Base-by-base conservation (phyloP, 2,113 vertebrate species). In the Mugil cephalus region DNA sequence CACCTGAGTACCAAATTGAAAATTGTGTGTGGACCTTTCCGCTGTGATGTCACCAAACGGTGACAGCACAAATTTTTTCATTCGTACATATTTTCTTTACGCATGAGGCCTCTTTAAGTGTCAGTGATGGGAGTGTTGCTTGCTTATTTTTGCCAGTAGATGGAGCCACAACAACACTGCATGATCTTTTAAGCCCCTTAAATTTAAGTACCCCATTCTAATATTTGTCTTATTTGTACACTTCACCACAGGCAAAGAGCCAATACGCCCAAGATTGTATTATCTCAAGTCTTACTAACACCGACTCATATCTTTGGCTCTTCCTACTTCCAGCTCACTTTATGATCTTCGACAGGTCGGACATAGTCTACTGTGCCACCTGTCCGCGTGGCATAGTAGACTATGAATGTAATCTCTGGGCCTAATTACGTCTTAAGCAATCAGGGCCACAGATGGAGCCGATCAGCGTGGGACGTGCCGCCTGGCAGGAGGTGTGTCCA, bases 391-490 rank as follows among this genome's bases (percentile, higher is more conserved):
- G 55, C 69, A 52, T 39, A 50, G 9, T n/a, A 21, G 12, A 2
- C 19, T 0, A n/a, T n/a, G 39, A 17, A 6, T 19, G 19, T 89
- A 86, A 88, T 86, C 88, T 67, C 24, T 39, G 30, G 62, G 53
- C 62, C 77, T 87, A 46, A 75, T 89, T 84, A 71, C 65, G 54
- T 76, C 82, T 78, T 36, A 61, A 82, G 38, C 63, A 62, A 77
- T 82, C 84, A 46, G 45, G 51, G 58, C 67, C 73, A 72, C 88
- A 88, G 87, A 88, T 84, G 86, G 86, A 75, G 70, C 64, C 24
- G 73, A 69, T 24, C 78, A 69, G 77, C 60, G 39, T 45, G 79
- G 51, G 78, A 51, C 55, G 76, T 1, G 61, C 74, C 50, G 47
- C 39, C 51, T 52, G 47, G 51, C 42, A 70, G 84, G 88, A 78